These are phyloP conservation scores for Drosophila affinis DNA, from an alignment of 2,888 invertebrate species.

Conservation along the genomic window DNA sequence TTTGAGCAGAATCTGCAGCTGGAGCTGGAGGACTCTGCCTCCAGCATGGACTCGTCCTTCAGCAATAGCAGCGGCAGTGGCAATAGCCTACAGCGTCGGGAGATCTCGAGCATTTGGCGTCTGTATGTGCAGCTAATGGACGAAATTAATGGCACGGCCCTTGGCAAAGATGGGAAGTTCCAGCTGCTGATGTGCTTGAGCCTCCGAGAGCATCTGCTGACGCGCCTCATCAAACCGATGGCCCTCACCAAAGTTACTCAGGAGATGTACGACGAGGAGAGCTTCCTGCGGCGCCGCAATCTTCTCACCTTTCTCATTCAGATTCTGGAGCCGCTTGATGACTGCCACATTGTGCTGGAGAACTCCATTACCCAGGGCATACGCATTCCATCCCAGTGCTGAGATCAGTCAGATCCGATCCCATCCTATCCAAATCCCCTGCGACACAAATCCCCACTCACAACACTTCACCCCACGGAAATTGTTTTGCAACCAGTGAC, in stretches of 20 bases:
- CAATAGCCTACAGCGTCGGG: slow-evolving; percentile 81
- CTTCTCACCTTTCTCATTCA: slow-evolving; percentile 94
- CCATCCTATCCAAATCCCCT: neutral
- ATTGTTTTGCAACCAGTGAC: slow-evolving; percentile 72
- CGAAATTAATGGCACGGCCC: slow-evolving; percentile 92
- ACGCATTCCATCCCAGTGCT: slow-evolving; percentile 84
- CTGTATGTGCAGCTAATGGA: slow-evolving; percentile 95
- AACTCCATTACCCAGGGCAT: slow-evolving; percentile 90
- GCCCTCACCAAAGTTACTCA: slow-evolving; percentile 93
- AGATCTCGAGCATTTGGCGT: slow-evolving; percentile 90
- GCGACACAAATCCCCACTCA: slow-evolving; percentile 12
- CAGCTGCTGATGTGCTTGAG: slow-evolving; percentile 97
- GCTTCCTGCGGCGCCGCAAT: slow-evolving; percentile 94
- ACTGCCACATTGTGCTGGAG: slow-evolving; percentile 92
- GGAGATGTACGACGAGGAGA: slow-evolving; percentile 98
- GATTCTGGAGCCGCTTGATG: slow-evolving; percentile 94
- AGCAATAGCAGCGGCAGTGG: slow-evolving; percentile 66
- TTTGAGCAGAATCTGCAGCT: slow-evolving; percentile 87
- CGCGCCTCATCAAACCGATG: slow-evolving; percentile 96
- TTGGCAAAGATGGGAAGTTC: slow-evolving; percentile 98
- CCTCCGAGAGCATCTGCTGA: slow-evolving; percentile 94
- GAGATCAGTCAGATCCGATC: slow-evolving; percentile 32
- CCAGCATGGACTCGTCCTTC: slow-evolving; percentile 79
- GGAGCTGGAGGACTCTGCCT: slow-evolving; percentile 76
- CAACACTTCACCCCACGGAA: slow-evolving; percentile 58